Evolutionary conservation across 2,113 vertebrate species (phyloP), one percentile per base, ranked within the genome.

Genomic region (Hippotragus niger): DNA sequence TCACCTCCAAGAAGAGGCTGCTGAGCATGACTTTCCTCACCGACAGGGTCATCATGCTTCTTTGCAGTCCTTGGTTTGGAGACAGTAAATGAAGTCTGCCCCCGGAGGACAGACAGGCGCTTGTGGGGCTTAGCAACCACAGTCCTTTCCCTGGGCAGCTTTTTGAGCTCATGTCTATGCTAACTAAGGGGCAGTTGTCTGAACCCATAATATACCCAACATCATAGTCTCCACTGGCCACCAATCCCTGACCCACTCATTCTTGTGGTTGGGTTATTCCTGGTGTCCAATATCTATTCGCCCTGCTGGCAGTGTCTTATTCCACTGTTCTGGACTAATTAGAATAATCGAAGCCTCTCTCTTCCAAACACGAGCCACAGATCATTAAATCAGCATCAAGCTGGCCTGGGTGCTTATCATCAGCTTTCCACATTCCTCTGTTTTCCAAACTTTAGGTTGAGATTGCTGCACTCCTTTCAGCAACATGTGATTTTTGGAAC

Each of bases 401-500:
- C 40, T 33, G 29, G 11, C 85, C 47, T 55, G 33, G 50, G 85
- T 60, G 23, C 88, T 88, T 64, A 43, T 74, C 19, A 0, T 21
- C 52, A 71, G 78, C 40, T 93, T 71, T 94, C 87, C 21, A 0
- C 95, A 6, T 21, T 55, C 40, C 50, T 52, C 27, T 29, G 87
- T 87, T 94, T 85, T 85, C 87, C 84, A 85, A 80, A 84, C 88
- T 90, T 81, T 21, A 52, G 60, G 80, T 95, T 50, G 80, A 83
- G 33, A 62, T 62, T 57, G 52, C 76, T 43, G 19, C 2, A 1
- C 53, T 62, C 60, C 90, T 82, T 89, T 80, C 85, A 83, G 83
- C 90, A 93, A 78, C 74, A 95, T 89, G 74, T 58, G 87, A 78
- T 76, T 87, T 93, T 96, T 96, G 92, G 90, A 97, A 94, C 80